These are phyloP conservation scores for Sciurus carolinensis DNA, from an alignment of 2,797 vertebrate species.

Conservation along the genomic window DNA sequence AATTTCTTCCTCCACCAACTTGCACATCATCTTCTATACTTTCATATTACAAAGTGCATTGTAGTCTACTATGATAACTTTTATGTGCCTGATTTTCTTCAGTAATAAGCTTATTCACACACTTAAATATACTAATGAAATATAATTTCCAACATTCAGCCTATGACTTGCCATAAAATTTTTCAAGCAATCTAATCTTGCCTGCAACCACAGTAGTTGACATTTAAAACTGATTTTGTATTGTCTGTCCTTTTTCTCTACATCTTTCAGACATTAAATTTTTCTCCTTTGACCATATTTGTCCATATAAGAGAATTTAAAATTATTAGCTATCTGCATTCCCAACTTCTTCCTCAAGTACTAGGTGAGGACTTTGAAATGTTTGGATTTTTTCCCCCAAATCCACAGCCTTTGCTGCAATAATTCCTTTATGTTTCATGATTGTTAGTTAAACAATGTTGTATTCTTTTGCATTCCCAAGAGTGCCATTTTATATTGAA, in stretches of 20 bases:
- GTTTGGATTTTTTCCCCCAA: background rate
- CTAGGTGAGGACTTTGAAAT: background rate
- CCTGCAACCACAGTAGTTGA: background rate
- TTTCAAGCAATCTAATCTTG: background rate
- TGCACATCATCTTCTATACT: background rate
- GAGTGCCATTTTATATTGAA: background rate
- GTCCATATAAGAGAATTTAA: background rate
- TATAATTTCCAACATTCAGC: background rate
- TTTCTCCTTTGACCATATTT: background rate
- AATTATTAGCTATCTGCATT: background rate
- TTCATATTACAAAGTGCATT: background rate
- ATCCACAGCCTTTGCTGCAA: background rate
- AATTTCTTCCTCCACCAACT: background rate
- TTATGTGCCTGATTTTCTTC: background rate
- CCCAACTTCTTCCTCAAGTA: background rate
- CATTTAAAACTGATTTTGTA: background rate
- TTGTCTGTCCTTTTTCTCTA: background rate
- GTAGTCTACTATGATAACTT: background rate
- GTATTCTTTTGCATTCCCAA: background rate
- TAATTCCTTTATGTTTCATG: background rate
- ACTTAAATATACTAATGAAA: background rate
- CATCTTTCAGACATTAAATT: background rate
- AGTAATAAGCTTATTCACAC: background rate
- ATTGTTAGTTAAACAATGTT: background rate
- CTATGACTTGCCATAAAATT: background rate